These are phyloP conservation scores for Asobara japonica DNA, from an alignment of 1,140 invertebrate genomes.

Conservation along the genomic window DNA sequence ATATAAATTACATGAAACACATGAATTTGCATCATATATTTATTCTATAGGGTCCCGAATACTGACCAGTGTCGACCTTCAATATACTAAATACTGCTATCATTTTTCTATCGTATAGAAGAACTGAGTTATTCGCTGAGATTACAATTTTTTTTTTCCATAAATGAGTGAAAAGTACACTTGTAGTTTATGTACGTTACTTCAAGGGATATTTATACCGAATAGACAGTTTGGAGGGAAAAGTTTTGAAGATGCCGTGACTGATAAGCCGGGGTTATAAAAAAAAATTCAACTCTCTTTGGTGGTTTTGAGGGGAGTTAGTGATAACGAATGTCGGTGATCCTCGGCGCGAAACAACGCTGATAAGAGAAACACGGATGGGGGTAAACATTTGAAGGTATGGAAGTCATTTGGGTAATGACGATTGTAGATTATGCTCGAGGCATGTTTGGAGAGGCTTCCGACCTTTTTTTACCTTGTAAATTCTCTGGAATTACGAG, in stretches of 20 bases:
- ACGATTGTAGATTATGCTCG: slow-evolving; percentile 30
- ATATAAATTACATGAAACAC: too few species aligned
- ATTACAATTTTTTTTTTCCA: background rate
- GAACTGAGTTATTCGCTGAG: too few species aligned
- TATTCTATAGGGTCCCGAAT: too few species aligned
- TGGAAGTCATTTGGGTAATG: slow-evolving; percentile 35
- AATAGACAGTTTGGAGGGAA: background rate
- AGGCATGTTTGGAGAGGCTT: slow-evolving; percentile 28
- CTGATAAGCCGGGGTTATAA: background rate
- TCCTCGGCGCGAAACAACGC: slow-evolving; percentile 28
- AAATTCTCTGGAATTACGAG: too few species aligned
- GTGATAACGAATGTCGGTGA: background rate
- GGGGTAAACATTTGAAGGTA: slow-evolving; percentile 11
- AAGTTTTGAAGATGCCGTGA: background rate
- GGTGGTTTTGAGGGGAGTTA: background rate
- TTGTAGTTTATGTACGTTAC: background rate
- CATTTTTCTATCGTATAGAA: too few species aligned
- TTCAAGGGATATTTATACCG: background rate
- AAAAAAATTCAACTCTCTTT: slow-evolving; percentile 5
- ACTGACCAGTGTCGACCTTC: too few species aligned
- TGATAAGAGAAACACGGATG: slow-evolving; percentile 29
- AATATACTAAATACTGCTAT: too few species aligned
- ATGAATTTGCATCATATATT: too few species aligned
- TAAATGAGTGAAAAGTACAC: background rate
- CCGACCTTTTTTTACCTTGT: too few species aligned